A percentile compares a stretch with the other conserved stretches of the same genome.
phyloP scores from a whole-genome alignment of 2,113 vertebrate species.

The Phoenicopterus ruber region DNA sequence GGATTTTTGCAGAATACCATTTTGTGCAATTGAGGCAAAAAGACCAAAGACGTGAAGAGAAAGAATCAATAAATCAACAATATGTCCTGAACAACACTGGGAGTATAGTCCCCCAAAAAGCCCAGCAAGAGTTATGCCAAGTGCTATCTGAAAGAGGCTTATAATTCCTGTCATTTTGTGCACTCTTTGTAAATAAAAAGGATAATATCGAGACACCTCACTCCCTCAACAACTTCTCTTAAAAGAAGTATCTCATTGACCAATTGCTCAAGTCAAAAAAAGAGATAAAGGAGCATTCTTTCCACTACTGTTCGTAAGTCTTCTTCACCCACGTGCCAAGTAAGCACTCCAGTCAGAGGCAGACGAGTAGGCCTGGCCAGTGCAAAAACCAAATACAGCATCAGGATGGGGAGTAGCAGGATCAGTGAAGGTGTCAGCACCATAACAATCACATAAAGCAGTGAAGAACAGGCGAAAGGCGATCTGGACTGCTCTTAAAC shows the following conservation, averaged over 20 bases:
- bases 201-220: not conserved
- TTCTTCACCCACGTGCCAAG: not conserved
- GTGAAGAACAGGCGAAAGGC: not conserved
- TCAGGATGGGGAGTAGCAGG: not conserved
- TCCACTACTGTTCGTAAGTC: not conserved
- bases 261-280: not conserved
- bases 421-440: not conserved
- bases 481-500: not conserved
- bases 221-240: not conserved
- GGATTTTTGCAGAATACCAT: not conserved
- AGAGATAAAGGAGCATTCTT: not conserved
- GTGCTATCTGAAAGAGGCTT: not conserved
- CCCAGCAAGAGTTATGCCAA: not conserved
- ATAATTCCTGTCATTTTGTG: not conserved
- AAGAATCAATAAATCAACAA: not conserved
- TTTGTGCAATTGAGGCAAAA: not conserved
- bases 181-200: not conserved
- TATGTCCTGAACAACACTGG: not conserved
- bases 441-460: not conserved
- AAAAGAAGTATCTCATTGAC: not conserved
- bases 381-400: not conserved
- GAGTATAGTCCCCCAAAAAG: not conserved
- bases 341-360: not conserved
- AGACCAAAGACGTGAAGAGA: not conserved
- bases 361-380: not conserved